phyloP scores from a whole-genome alignment of 2,888 invertebrate species.

The Brenthis ino region DNA sequence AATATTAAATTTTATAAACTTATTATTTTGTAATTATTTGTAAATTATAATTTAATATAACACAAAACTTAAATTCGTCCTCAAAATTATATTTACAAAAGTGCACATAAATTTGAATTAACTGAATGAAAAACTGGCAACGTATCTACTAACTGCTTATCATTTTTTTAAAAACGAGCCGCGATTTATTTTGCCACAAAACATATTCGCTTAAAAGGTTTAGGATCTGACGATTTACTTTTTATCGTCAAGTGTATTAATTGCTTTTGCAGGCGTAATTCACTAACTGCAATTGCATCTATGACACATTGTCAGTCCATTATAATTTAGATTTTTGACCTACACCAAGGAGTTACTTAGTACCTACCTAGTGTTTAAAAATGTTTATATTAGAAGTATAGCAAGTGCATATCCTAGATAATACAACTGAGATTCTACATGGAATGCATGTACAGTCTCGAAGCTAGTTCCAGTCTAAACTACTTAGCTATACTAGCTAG shows the following conservation, averaged over 20 bases:
- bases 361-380: no score
- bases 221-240: conserved; percentile 24
- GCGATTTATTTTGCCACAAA: conserved; percentile 26
- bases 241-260: conserved; percentile 33
- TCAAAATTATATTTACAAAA: neutral
- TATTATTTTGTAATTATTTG: neutral
- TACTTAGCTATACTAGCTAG: conserved; percentile 42
- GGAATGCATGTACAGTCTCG: conserved; percentile 33
- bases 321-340: no score
- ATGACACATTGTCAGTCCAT: neutral
- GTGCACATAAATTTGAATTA: neutral
- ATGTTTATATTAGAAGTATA: no score
- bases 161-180: conserved; percentile 21
- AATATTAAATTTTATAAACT: no score
- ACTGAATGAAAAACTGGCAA: neutral
- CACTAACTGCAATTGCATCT: neutral
- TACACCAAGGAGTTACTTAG: no score
- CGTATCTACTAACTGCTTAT: conserved; percentile 23
- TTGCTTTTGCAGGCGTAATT: conserved; percentile 20
- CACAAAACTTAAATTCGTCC: neutral
- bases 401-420: neutral
- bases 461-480: conserved; percentile 33
- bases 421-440: conserved; percentile 32
- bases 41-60: neutral
- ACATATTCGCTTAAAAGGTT: conserved; percentile 37